Evolutionary conservation across 1,140 invertebrate species (phyloP).

Genomic region (Drosophila punjabiensis): DNA sequence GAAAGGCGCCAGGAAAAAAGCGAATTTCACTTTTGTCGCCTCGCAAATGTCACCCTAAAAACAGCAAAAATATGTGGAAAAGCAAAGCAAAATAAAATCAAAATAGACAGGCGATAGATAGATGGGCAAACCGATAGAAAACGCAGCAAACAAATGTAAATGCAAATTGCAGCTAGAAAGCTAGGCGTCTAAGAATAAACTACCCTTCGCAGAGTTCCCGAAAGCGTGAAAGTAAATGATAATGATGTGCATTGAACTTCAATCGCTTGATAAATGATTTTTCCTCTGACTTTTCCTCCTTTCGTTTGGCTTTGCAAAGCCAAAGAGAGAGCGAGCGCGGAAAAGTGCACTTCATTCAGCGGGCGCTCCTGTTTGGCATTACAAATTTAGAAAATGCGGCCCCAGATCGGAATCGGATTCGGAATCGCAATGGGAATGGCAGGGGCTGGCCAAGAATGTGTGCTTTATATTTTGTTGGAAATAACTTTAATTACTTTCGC

Average conservation of each 20-base stretch:
- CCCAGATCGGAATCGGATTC: slow-evolving; percentile 25
- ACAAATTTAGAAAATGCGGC: slow-evolving; percentile 84
- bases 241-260: slow-evolving; percentile 85
- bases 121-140: slow-evolving; percentile 30
- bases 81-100: slow-evolving; percentile 55
- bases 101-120: slow-evolving; percentile 21
- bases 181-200: slow-evolving; percentile 74
- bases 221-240: slow-evolving; percentile 66
- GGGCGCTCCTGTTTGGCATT: slow-evolving; percentile 68
- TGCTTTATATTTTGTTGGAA: slow-evolving; percentile 65
- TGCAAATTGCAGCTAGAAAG: slow-evolving; percentile 50
- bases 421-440: slow-evolving; percentile 24
- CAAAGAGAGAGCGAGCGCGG: slow-evolving; percentile 8
- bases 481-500: slow-evolving; percentile 82
- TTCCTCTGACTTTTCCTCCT: slow-evolving; percentile 38
- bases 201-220: slow-evolving; percentile 65
- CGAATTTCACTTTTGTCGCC: slow-evolving; percentile 62
- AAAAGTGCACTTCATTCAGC: slow-evolving; percentile 75
- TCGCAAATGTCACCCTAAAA: slow-evolving; percentile 83
- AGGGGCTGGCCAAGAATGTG: slow-evolving; percentile 43
- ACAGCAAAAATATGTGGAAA: slow-evolving; percentile 79
- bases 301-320: slow-evolving; percentile 35
- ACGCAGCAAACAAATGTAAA: slow-evolving; percentile 55
- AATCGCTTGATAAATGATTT: slow-evolving; percentile 80
- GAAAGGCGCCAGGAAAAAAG: slow-evolving; percentile 45